Evolutionary conservation across 2,797 vertebrate species (phyloP).

Genomic region (Dallia pectoralis): DNA sequence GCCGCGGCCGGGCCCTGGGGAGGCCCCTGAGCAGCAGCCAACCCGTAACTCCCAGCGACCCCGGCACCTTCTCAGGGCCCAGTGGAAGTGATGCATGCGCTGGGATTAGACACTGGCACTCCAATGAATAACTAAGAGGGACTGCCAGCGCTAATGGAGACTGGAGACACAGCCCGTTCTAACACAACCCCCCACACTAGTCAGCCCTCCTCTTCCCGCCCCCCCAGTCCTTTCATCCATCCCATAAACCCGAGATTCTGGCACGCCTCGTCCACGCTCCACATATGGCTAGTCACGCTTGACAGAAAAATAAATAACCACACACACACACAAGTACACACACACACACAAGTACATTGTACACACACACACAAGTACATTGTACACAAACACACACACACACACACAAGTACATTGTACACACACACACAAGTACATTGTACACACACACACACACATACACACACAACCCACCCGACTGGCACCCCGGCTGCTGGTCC

Average conservation of each 20-base stretch:
- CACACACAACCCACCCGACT: conserved; percentile 7
- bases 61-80: conserved; percentile 50
- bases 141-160: conserved; percentile 38
- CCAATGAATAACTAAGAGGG: conserved; percentile 65
- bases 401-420: conserved; percentile 6
- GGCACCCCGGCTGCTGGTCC: conserved; percentile 25
- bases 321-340: conserved; percentile 46
- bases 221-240: background rate
- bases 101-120: conserved; percentile 46
- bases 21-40: background rate
- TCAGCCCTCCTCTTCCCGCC: background rate
- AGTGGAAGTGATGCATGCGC: conserved; percentile 35
- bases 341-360: background rate
- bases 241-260: conserved; percentile 36
- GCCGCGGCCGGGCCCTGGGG: conserved; percentile 79
- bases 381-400: background rate
- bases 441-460: background rate
- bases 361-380: background rate
- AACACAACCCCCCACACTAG: background rate
- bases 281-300: conserved; percentile 67
- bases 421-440: too few relatives aligned
- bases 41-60: conserved; percentile 6
- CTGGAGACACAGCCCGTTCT: background rate
- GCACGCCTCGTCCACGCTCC: conserved; percentile 58
- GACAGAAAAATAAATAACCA: conserved; percentile 65